Evolutionary conservation across 2,113 vertebrate genomes (phyloP).

Genomic region (Laticauda colubrina): DNA sequence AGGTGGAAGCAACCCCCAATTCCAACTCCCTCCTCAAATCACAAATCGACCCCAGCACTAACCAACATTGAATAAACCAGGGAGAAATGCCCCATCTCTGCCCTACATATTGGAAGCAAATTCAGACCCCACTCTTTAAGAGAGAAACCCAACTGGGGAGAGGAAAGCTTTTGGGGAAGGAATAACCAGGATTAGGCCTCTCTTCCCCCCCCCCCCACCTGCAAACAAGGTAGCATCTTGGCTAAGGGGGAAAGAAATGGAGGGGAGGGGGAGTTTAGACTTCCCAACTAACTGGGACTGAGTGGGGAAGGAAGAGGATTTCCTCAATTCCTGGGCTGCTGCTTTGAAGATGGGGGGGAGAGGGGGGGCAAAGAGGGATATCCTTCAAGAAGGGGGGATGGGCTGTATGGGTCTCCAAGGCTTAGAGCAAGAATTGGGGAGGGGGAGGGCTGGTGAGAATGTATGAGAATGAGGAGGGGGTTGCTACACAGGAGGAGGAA

Average conservation of each 20-base stretch:
- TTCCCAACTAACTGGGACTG: not conserved
- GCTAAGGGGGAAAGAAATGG: not conserved
- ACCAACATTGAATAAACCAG: not conserved
- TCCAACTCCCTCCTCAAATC: not conserved
- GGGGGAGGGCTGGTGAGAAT: not conserved
- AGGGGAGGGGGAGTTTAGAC: not conserved
- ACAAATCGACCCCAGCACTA: not conserved
- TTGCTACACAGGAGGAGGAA: not conserved
- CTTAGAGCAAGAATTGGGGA: not conserved
- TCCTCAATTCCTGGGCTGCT: too few relatives aligned
- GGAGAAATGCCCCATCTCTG: too few relatives aligned
- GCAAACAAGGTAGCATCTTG: not conserved
- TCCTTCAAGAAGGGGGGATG: not conserved
- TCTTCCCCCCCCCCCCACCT: not conserved
- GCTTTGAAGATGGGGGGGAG: fast-evolving
- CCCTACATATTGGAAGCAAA: too few relatives aligned
- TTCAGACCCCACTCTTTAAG: not conserved
- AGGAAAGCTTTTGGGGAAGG: not conserved
- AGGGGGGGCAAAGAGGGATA: too few relatives aligned
- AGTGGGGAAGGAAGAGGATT: too few relatives aligned
- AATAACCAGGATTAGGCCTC: not conserved
- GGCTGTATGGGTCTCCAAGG: not conserved
- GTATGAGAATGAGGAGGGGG: too few relatives aligned
- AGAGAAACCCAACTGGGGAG: not conserved
- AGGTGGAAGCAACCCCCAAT: not conserved